Evolutionary conservation across 2,113 vertebrate genomes (phyloP), one percentile per base, ranked within the genome.

Genomic region (Gallinago undulata): DNA sequence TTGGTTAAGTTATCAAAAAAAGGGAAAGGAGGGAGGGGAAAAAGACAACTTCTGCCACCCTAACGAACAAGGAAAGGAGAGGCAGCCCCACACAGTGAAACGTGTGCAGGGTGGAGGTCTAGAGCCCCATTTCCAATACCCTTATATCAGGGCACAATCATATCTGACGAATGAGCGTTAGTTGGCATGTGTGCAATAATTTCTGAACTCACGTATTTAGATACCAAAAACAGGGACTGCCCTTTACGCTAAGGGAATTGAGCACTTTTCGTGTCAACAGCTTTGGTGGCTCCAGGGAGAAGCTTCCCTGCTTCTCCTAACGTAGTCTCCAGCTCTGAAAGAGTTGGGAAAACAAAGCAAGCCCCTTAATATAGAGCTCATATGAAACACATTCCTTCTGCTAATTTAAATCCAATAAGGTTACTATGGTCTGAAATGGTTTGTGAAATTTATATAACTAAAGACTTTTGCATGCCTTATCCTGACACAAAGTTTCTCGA

Each of bases 341-440:
- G 72, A 31, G 27, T 12, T 60, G 68, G 31, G 66, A 63, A 94
- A 89, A 56, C 28, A 59, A 45, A 64, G 87, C 86, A 77, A 35
- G 1, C 3, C 37, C 51, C 23, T 89, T 89, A 84, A 87, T 45
- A 41, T 35, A 84, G 31, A 89, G 39, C 56, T 91, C 64, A 68
- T 84, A 91, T 91, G 84, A 96, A 94, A 91, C 91, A 92, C 91
- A 62, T 96, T 96, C 87, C 77, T 95, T 87, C 77, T 93, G 74
- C 87, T 96, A 93, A 96, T 95, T 97, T 91, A 93, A 96, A 96
- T 96, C 93, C 82, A 96, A 90, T 96, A 91, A 96, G 85, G 63
- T 87, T 79, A 85, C 74, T 56, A 79, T 66, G 70, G 60, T 55
- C 84, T 89, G 87, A 94, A 95, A 95, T 72, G 80, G 72, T 89